phyloP scores from a whole-genome alignment of 2,113 vertebrate species.

The Microcebus tavaratra region DNA sequence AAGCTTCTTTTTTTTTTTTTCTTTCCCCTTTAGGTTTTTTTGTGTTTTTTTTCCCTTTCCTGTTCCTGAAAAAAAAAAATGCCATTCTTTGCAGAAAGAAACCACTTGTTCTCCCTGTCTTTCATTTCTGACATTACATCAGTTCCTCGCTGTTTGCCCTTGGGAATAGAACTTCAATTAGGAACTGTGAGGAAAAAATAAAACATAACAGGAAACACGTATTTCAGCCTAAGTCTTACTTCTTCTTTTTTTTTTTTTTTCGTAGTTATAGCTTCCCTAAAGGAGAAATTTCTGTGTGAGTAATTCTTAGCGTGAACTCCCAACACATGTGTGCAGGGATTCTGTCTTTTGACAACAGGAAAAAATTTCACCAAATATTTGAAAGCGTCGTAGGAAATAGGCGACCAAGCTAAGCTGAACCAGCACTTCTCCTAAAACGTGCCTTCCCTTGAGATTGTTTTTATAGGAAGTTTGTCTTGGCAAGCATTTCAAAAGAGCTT shows the following conservation, averaged over 20 bases:
- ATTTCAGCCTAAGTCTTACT: constrained; percentile 61
- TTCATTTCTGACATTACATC: constrained; percentile 84
- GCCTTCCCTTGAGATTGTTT: constrained; percentile 71
- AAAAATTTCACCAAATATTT: constrained; percentile 28
- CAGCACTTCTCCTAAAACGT: constrained; percentile 60
- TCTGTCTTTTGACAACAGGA: constrained; percentile 51
- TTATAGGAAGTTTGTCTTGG: constrained; percentile 83
- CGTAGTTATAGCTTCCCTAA: constrained; percentile 55
- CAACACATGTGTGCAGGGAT: constrained; percentile 17
- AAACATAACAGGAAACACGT: constrained; percentile 76
- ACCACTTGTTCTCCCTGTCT: constrained; percentile 82
- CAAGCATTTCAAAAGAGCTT: constrained; percentile 71
- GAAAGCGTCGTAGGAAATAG: not conserved
- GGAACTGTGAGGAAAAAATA: constrained; percentile 75
- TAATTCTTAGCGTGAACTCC: constrained; percentile 37
- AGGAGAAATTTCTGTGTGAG: constrained; percentile 65
- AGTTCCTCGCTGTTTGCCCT: constrained; percentile 81
- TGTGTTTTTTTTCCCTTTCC: constrained; percentile 73
- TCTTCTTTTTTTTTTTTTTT: not conserved
- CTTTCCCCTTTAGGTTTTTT: constrained; percentile 28
- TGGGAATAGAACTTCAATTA: constrained; percentile 80
- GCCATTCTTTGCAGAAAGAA: constrained; percentile 80
- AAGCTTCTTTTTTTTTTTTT: not conserved
- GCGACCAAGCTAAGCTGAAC: not conserved
- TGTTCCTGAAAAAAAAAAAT: constrained; percentile 69